Evolutionary conservation across 2,888 invertebrate species (phyloP).

Genomic region (Drosophila prostipennis): DNA sequence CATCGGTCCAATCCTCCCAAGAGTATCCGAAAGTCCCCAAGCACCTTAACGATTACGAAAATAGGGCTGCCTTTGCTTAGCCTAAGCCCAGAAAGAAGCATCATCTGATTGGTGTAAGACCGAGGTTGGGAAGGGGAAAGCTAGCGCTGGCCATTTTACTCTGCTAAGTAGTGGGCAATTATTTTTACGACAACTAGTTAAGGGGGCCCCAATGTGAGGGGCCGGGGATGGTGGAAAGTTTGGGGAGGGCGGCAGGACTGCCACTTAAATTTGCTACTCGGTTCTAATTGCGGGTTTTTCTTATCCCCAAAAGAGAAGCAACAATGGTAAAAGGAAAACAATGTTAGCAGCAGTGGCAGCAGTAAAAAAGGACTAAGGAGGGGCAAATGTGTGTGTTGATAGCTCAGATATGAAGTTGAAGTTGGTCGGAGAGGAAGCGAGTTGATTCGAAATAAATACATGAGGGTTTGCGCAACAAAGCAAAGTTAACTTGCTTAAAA

Average conservation of each 20-base stretch:
- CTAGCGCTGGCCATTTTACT: conserved; percentile 59
- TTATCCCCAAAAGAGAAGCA: conserved; percentile 50
- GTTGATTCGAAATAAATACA: conserved; percentile 73
- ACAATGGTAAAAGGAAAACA: conserved; percentile 57
- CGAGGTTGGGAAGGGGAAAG: conserved; percentile 15
- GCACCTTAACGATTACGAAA: background rate
- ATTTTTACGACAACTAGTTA: conserved; percentile 80
- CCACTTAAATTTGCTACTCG: conserved; percentile 69
- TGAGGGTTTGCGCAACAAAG: conserved; percentile 60
- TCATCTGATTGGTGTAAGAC: conserved; percentile 1
- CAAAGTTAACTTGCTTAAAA: conserved; percentile 65
- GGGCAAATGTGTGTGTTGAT: conserved; percentile 63
- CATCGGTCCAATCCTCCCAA: background rate
- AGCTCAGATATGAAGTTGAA: conserved; percentile 70
- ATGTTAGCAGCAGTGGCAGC: conserved; percentile 30
- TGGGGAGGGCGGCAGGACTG: conserved; percentile 13
- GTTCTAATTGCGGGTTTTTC: conserved; percentile 65
- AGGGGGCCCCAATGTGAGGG: conserved; percentile 57
- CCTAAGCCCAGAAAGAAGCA: background rate
- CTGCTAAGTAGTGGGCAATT: conserved; percentile 80
- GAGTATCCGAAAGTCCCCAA: conserved; percentile 6
- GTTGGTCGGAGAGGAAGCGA: conserved; percentile 52
- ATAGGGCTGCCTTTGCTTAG: conserved; percentile 7
- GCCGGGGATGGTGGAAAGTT: background rate
- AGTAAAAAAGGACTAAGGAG: conserved; percentile 24